Evolutionary conservation across 2,113 vertebrate species (phyloP).

Genomic region (Pelecanoides urinatrix): DNA sequence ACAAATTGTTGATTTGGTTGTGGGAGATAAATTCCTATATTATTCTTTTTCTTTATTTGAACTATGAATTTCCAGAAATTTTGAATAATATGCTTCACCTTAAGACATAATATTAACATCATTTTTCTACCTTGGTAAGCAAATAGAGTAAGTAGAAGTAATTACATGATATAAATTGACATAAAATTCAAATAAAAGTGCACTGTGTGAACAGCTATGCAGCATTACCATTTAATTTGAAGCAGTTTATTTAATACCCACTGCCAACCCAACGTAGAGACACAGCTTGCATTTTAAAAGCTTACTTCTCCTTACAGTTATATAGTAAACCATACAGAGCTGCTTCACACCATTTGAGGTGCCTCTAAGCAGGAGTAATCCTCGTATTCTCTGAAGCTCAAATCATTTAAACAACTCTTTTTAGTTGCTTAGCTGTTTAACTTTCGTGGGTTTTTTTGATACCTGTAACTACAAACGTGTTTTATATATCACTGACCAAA

Average conservation of each 20-base stretch:
- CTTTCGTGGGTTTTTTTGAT: not conserved
- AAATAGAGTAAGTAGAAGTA: not conserved
- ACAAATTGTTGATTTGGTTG: not conserved
- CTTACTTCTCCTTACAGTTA: not conserved
- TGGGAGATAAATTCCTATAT: not conserved
- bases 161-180: not conserved
- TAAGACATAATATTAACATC: not conserved
- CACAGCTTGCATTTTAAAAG: not conserved
- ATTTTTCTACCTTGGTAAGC: not conserved
- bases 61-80: not conserved
- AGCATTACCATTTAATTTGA: not conserved
- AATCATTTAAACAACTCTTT: not conserved
- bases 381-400: not conserved
- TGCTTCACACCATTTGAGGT: fast-evolving
- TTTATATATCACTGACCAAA: not conserved
- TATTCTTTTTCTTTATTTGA: not conserved
- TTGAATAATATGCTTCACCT: not conserved
- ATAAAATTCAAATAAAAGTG: not conserved
- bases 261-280: not conserved
- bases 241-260: not conserved
- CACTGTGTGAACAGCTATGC: not conserved
- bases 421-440: not conserved
- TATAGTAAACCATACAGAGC: not conserved
- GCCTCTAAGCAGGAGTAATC: not conserved
- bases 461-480: not conserved